Evolutionary conservation across 2,113 vertebrate species (phyloP), one percentile per base, ranked within the genome.

Genomic region (Pelmatolapia mariae): DNA sequence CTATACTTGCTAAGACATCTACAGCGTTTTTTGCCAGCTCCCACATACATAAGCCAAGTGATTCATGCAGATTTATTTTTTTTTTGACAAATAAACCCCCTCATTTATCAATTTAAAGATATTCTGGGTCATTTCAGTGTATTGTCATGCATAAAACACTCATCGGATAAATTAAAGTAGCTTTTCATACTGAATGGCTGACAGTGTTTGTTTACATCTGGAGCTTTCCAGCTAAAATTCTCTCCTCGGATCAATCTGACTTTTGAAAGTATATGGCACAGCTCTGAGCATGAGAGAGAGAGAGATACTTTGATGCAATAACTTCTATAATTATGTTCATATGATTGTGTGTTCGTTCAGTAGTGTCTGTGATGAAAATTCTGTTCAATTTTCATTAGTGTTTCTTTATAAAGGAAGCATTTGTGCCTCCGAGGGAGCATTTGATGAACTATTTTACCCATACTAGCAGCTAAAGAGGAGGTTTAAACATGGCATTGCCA

Each of bases 211-310:
- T 91, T 89, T 89, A 50, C 71, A 71, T 88, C 73, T 85, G 43
- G 31, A 38, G 59, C 38, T 68, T 61, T 84, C 16, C 84, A 73
- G 66, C 84, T 88, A 80, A 89, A 88, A 83, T 81, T 66, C 18
- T 87, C 54, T 33, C 53, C 29, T 91, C 33, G 40, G 82, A 87
- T 91, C 54, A 87, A 10, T 33, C 13, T 91, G 85, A 92, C 87
- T 85, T 90, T 90, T 93, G 82, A 91, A 88, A 89, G 54, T 80
- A 76, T 81, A 87, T 52, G 52, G 88, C 66, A 45, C 63, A 71
- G 61, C 93, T 85, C 43, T 83, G 47, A 84, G 68, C 54, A 8
- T 33, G 24, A 81, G 57, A 4, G n/a, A 38, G 24, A 24, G n/a
- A 38, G 10, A 88, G 9, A 24, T 8, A 5, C 19, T 56, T 52